Base-by-base conservation (phyloP, 2,888 invertebrate species). In the Coenonympha glycerion region DNA sequence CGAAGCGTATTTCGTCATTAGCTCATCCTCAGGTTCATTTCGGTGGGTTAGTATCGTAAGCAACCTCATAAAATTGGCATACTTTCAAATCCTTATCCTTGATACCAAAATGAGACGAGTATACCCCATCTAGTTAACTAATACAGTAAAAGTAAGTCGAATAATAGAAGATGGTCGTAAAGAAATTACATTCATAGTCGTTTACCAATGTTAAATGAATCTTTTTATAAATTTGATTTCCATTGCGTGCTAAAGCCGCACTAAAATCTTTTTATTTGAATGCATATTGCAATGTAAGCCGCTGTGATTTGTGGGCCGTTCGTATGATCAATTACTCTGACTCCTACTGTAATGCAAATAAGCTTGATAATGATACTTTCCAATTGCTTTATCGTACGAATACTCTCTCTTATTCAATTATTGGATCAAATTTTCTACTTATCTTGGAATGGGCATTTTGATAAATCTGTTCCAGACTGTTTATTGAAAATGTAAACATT, bases 261-360 rank as follows among this genome's bases (percentile, higher is more conserved):
- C 15, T 11, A 21, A 5, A 22, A 5, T 18, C 3, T 3, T 6
- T 33, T 21, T n/a, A 22, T 3, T 33, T 6, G 3, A n/a, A 33
- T 44, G 44, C n/a, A 44, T 31, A 42, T 8, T 9, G 21, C n/a
- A 2, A 22, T 15, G n/a, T n/a, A n/a, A n/a, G n/a, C n/a, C n/a
- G n/a, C n/a, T n/a, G n/a, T n/a, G 3, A 21, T 22, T 13, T 9
- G 15, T 15, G n/a, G 11, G 1, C 21, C 22, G 15, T 21, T 31
- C 16, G 16, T 21, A 6, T n/a, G n/a, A 22, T 9, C 19, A 21
- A 15, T 33, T 21, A n/a, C 34, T 39, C 33, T 39, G 33, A 24
- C 21, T 47, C 37, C 45, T 16, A 21, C 22, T 36, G 31, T 13
- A 49, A 53, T 53, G 46, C 37, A 49, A 53, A 53, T 53, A 49